Conservation (phyloP, 2,113 vertebrate genomes). For the Grammomys dolichurus region DNA sequence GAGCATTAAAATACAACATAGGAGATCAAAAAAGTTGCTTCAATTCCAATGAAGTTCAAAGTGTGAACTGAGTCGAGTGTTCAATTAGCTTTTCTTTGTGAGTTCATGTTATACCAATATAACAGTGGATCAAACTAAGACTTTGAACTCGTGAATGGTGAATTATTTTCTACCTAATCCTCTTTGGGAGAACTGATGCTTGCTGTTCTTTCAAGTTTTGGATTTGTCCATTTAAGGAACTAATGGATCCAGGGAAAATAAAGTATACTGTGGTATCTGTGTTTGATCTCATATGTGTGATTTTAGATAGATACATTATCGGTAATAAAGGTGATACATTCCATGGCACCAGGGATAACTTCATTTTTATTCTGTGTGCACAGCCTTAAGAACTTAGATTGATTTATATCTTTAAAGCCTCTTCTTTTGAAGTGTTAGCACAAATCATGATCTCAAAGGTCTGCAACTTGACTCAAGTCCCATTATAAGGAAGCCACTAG, state of each 20-base stretch:
- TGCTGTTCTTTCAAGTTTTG: conserved; percentile 70
- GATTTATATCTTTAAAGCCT: conserved; percentile 44
- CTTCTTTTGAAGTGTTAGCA: conserved; percentile 35
- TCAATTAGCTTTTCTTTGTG: conserved; percentile 51
- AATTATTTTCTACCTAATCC: conserved; percentile 60
- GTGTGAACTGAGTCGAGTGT: conserved; percentile 36
- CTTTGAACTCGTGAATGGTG: conserved; percentile 39
- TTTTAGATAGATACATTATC: conserved; percentile 66
- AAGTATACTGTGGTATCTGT: conserved; percentile 66
- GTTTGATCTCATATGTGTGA: conserved; percentile 68
- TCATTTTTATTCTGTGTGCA: conserved; percentile 59
- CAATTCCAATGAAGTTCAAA: conserved; percentile 30
- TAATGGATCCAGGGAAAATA: conserved; percentile 70
- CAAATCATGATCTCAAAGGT: conserved; percentile 25
- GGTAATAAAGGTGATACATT: conserved; percentile 73
- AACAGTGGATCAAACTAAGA: conserved; percentile 44
- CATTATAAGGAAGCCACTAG: conserved; percentile 32
- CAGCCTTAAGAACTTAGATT: conserved; percentile 50
- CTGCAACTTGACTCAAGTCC: conserved; percentile 14
- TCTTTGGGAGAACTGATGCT: conserved; percentile 59
- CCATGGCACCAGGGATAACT: conserved; percentile 58
- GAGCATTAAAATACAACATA: conserved; percentile 67
- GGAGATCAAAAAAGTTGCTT: conserved; percentile 53
- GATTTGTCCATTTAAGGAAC: conserved; percentile 44
- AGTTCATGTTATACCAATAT: conserved; percentile 61